These are phyloP conservation scores for Patella depressa DNA, from an alignment of 2,888 invertebrate species.

Conservation along the genomic window DNA sequence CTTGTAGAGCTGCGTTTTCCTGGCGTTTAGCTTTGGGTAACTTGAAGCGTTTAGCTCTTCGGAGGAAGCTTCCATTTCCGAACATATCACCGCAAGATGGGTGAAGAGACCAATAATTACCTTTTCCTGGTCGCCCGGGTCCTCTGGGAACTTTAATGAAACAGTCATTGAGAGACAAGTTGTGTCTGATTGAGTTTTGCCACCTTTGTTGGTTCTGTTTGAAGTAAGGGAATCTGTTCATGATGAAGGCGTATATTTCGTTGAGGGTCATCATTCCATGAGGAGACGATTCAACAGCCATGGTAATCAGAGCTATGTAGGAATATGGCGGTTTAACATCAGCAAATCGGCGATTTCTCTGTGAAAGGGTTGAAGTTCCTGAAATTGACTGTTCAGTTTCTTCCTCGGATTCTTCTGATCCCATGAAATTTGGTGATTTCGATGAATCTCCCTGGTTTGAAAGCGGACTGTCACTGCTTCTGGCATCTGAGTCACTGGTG, in stretches of 20 bases:
- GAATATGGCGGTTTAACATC: conserved; percentile 99
- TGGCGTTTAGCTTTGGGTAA: conserved; percentile 42
- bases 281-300: conserved; percentile 99
- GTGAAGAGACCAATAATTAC: conserved; percentile 71
- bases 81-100: conserved; percentile 70
- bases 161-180: conserved; percentile 95
- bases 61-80: conserved; percentile 69
- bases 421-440: conserved; percentile 4
- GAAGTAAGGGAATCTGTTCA: conserved; percentile 89
- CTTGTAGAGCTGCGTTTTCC: conserved; percentile 49
- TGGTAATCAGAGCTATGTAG: conserved; percentile 98
- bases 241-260: conserved; percentile 90
- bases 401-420: conserved; percentile 5
- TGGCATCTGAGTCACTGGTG: neutral
- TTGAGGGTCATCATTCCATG: conserved; percentile 94
- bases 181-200: conserved; percentile 81
- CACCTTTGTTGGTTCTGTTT: conserved; percentile 84
- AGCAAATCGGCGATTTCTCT: conserved; percentile 67
- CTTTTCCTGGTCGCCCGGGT: conserved; percentile 69
- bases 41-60: conserved; percentile 69
- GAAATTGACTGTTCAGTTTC: conserved; percentile 28
- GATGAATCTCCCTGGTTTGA: conserved; percentile 4
- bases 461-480: conserved; percentile 5
- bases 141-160: conserved; percentile 85
- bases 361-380: conserved; percentile 61